Conservation (phyloP, 1,140 invertebrate species). For the Muscidifurax raptorellus region DNA sequence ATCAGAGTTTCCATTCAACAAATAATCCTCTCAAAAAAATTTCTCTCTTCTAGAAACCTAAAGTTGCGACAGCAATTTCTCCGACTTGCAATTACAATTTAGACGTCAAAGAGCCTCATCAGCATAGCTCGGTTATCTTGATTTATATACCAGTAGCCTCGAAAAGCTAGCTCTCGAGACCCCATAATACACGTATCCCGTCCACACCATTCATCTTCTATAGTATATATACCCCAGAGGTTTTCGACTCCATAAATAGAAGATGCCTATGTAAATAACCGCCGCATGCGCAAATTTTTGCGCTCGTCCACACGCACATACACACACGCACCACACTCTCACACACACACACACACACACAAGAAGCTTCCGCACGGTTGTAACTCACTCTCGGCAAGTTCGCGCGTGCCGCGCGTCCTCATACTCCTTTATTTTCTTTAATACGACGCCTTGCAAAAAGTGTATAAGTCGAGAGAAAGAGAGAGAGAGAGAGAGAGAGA, state of each 20-base stretch:
- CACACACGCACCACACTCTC: neutral
- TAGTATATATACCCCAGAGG: neutral
- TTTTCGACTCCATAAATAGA: slow-evolving; percentile 28
- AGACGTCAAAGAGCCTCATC: neutral
- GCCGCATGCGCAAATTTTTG: neutral
- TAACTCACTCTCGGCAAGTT: neutral
- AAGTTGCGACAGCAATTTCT: neutral
- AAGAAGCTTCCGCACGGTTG: neutral
- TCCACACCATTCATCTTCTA: neutral
- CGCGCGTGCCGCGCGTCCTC: neutral
- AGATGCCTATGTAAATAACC: slow-evolving; percentile 26
- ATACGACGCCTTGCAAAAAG: neutral
- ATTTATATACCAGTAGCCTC: slow-evolving; percentile 20
- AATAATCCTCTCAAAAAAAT: neutral
- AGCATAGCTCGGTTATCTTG: slow-evolving; percentile 1
- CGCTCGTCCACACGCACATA: neutral
- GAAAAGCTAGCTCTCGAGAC: neutral
- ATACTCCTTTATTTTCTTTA: slow-evolving; percentile 4
- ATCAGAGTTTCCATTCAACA: neutral
- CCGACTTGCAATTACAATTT: slow-evolving; percentile 6
- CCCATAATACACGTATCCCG: neutral
- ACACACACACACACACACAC: neutral
- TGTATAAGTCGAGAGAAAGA: neutral
- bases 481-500: neutral
- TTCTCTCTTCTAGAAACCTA: neutral